Evolutionary conservation across 1,140 invertebrate genomes (phyloP), one percentile per base, ranked within the genome.

Genomic region (Lepidurus apus): DNA sequence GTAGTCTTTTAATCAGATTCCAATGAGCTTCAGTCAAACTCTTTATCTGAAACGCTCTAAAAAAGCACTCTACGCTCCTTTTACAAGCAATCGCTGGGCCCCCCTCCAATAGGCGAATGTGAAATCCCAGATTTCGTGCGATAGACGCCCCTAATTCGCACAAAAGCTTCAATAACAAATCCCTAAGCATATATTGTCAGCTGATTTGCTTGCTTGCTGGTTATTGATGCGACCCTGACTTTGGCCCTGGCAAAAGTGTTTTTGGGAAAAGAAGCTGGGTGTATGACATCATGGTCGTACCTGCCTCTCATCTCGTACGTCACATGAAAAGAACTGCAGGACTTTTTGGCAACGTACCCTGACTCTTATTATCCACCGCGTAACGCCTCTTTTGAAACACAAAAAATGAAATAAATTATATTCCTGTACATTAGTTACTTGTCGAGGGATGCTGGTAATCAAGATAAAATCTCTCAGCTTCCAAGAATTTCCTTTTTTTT

Each of bases 231-330:
- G 10, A 21, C 34, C 26, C 44, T 77, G 24, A 17, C 34, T 53
- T 42, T 77, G 44, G 44, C 76, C 44, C 43, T 77, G 44, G 76
- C 65, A 42, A 77, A 76, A 17, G 8, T 76, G 42, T 42, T 21
- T 74, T 43, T 17, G 7, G 45, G 43, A 21, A 42, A 34, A 43
- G 24, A 76, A 76, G 45, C 11, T n/a, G 11, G 5, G 7, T 26
- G 43, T 45, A 44, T 34, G 47, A 76, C 43, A 76, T 76, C 75
- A 76, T 43, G 75, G 42, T 53, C 34, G 0, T 34, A 34, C 34
- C 34, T 77, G 76, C 76, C 45, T 34, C 24, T 65, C 43, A 76
- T 47, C 75, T n/a, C 34, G 43, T 76, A 43, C 0, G 47, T 24
- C 45, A 47, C 26, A 34, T 76, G 11, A 21, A 34, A 42, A 17